phyloP scores from a whole-genome alignment of 2,888 invertebrate species.

The Clivina fossor region DNA sequence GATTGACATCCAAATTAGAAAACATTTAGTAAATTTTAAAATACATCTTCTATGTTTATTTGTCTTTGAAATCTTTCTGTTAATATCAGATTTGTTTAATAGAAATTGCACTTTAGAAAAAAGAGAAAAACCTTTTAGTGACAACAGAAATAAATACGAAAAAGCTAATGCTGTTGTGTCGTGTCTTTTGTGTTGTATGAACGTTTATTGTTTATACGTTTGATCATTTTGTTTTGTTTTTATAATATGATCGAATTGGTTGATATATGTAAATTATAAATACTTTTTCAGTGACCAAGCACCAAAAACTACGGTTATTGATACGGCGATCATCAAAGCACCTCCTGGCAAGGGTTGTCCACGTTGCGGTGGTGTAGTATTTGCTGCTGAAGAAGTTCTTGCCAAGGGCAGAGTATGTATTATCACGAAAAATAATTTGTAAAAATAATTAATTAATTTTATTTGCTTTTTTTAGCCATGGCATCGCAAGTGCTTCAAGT shows the following conservation, averaged over 20 bases:
- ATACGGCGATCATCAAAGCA: conserved; percentile 79
- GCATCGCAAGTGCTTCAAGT: conserved; percentile 94
- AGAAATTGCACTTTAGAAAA: too few species aligned
- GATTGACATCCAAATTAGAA: too few species aligned
- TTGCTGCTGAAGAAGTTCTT: conserved; percentile 91
- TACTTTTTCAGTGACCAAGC: conserved; percentile 76
- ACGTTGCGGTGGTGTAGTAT: conserved; percentile 86
- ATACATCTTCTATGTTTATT: too few species aligned
- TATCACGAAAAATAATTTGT: too few species aligned
- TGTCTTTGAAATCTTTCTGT: conserved; percentile 5
- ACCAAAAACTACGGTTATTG: conserved; percentile 74
- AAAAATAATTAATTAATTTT: neutral
- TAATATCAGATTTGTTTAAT: too few species aligned
- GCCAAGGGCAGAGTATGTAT: conserved; percentile 72
- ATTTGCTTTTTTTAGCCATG: conserved; percentile 62
- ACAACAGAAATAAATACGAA: too few species aligned
- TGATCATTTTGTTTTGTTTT: too few species aligned
- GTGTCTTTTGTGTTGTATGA: conserved; percentile 2
- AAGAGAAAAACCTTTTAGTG: too few species aligned
- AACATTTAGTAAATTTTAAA: too few species aligned
- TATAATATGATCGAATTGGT: too few species aligned
- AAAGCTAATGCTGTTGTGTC: too few species aligned
- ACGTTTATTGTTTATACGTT: too few species aligned
- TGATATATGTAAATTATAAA: neutral
- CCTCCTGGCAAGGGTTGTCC: conserved; percentile 86